Conservation (phyloP, 2,113 vertebrate genomes). For the Pollimyrus isidori region DNA sequence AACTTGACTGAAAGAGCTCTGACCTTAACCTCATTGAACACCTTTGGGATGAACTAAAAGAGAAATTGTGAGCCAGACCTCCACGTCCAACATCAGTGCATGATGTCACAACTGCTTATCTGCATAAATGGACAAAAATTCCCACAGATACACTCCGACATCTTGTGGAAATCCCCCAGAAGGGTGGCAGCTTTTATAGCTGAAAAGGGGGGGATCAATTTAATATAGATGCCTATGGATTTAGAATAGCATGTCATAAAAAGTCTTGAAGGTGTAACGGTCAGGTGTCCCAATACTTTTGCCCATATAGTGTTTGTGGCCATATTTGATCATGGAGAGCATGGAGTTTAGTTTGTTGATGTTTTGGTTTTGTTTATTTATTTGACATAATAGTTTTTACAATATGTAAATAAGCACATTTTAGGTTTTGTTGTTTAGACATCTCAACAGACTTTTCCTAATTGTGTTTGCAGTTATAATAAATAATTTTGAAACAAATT, state of each 20-base stretch:
- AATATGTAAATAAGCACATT: background rate
- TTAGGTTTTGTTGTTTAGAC: background rate
- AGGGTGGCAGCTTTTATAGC: background rate
- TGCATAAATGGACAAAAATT: background rate
- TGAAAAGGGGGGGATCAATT: background rate
- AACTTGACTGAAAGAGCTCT: background rate
- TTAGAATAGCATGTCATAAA: background rate
- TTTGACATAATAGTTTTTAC: background rate
- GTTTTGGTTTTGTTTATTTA: background rate
- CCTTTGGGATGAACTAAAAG: background rate
- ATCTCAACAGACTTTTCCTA: background rate
- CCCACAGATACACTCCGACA: background rate
- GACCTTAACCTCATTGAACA: background rate
- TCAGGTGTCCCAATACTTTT: background rate
- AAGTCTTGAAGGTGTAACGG: background rate
- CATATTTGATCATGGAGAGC: background rate
- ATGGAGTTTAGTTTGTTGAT: background rate
- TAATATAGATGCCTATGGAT: background rate
- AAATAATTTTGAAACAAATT: background rate
- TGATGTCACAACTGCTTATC: background rate
- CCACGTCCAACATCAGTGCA: background rate
- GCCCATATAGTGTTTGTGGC: background rate
- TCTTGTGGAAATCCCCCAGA: background rate
- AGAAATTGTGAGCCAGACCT: background rate
- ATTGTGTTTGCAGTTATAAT: background rate